Base-by-base conservation (phyloP, 2,113 vertebrate genomes). In the Fregetta grallaria region DNA sequence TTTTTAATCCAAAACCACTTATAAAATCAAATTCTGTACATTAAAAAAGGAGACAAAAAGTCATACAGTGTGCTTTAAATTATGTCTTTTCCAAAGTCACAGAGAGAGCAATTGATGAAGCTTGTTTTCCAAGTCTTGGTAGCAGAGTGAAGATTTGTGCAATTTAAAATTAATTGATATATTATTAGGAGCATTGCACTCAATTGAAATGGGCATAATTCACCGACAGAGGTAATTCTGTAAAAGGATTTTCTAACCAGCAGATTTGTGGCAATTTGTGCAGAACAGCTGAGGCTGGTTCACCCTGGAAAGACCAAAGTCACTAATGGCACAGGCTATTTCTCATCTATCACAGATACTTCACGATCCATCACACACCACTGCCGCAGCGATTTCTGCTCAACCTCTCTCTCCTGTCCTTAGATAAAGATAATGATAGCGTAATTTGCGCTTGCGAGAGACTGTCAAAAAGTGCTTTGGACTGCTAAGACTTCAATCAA, bases 131-230 rank as follows among this genome's bases (percentile, higher is more conserved):
- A 84, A 67, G 70, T 38, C 45, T 38, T 42, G 42, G 75, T 74
- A 75, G 50, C 59, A 81, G 42, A 62, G 30, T 34, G 61, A 74
- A 71, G 76, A 94, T 62, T n/a, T 78, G 17, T 49, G 34, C 42
- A 47, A 71, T 68, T 92, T 92, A 81, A 86, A 92, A 87, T 81
- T 89, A 94, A 96, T 32, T 91, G 68, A 63, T 26, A 23, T 11
- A 9, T 67, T 89, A 86, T 94, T 77, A 95, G 49, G 32, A 77
- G 68, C 27, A 75, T 9, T 62, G 49, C n/a, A 40, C 16, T 93
- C 66, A 44, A 65, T 1, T 83, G 72, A 93, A 92, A 93, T 15
- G 17, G 71, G 40, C 34, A 62, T 71, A 75, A 92, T 52, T 86
- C 63, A 45, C 67, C 73, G 58, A 68, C 70, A 92, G 75, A 79